Evolutionary conservation across 2,888 invertebrate genomes (phyloP), one percentile per base, ranked within the genome.

Genomic region (Morpho achilles): DNA sequence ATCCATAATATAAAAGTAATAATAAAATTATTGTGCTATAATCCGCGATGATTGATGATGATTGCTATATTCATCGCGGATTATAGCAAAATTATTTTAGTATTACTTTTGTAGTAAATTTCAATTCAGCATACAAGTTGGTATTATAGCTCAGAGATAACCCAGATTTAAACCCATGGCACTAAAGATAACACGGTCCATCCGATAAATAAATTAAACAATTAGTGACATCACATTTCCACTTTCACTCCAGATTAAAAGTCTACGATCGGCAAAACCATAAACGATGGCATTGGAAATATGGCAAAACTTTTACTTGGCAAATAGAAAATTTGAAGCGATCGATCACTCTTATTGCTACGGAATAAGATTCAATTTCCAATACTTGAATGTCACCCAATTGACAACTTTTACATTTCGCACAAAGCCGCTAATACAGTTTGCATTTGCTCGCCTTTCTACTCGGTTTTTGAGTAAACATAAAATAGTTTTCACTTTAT

Each of bases 331-430:
- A 72, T 60, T 22, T 8, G 5, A 39, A 8, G n/a, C 10, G 9
- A 22, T 42, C 7, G 8, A 51, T 41, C 8, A 23, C 42, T 57
- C 69, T 70, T 77, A 71, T 71, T 53, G 4, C 64, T 1, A 41
- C 4, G 23, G 0, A 7, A 3, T 69, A 75, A 65, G 66, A 73
- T 72, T 64, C 59, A 69, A 43, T 40, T 8, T 58, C 41, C 10
- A 32, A n/a, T 45, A 50, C 10, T 9, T 22, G 64, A 61, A 53
- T 54, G 46, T 49, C 60, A 57, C 47, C 55, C 58, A 63, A 56
- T 72, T 73, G 72, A 67, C 75, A 67, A 76, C 80, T 85, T 80
- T 85, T 85, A 82, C 79, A 81, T 77, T 74, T 84, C 67, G 69
- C 82, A 68, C 63, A 41, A 56, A 32, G 45, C 41, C 67, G 77